Percentiles rank a stretch among this genome's conserved stretches.
These are phyloP conservation scores for Trichosurus vulpecula DNA, from an alignment of 2,797 vertebrate genomes.

Conservation along the genomic window DNA sequence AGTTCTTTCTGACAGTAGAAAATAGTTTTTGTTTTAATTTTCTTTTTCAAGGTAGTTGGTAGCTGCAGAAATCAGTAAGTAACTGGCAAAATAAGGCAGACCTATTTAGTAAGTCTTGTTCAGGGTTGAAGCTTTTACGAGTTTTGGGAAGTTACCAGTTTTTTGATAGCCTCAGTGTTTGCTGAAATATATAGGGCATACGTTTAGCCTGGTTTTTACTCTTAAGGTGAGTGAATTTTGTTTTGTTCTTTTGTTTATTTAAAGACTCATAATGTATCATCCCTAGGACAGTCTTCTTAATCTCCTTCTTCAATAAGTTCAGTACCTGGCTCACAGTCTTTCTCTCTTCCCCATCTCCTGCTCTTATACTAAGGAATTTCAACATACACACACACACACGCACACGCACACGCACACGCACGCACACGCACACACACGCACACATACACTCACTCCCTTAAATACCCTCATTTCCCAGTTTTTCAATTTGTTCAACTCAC, in stretches of 20 bases:
- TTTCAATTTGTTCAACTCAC: background rate
- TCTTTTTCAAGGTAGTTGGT: background rate
- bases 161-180: background rate
- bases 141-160: background rate
- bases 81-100: background rate
- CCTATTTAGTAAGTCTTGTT: background rate
- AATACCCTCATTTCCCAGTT: background rate
- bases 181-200: background rate
- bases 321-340: too few relatives aligned
- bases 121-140: background rate
- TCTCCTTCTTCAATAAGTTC: background rate
- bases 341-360: background rate
- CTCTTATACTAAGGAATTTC: background rate
- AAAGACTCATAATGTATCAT: background rate
- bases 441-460: background rate
- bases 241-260: background rate
- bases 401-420: too few relatives aligned
- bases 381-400: background rate
- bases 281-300: background rate
- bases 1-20: background rate
- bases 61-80: background rate
- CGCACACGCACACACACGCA: too few relatives aligned
- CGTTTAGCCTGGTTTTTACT: background rate
- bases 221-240: background rate
- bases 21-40: background rate